These are phyloP conservation scores for Drosophila yooni DNA, from an alignment of 2,888 invertebrate species.

Conservation along the genomic window DNA sequence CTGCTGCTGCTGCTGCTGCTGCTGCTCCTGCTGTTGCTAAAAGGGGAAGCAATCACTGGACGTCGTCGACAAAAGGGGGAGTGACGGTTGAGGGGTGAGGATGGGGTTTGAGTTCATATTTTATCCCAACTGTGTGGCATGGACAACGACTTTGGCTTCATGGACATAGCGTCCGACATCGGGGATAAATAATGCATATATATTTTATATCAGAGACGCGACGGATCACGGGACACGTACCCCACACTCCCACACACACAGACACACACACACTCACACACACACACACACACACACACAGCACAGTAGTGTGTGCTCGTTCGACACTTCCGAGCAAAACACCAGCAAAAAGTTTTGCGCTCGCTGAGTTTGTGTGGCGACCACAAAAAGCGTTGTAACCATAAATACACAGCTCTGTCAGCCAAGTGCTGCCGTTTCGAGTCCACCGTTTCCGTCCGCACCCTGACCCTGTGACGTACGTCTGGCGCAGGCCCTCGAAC, in stretches of 20 bases:
- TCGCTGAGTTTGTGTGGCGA: constrained; percentile 46
- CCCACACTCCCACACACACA: not conserved
- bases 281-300: not conserved
- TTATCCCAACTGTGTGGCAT: constrained; percentile 54
- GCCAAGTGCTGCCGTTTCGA: constrained; percentile 14
- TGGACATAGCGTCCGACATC: constrained; percentile 39
- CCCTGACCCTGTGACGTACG: constrained; percentile 16
- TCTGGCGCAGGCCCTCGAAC: constrained; percentile 20
- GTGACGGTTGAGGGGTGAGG: not conserved
- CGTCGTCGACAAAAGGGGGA: constrained; percentile 6
- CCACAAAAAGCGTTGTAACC: constrained; percentile 72
- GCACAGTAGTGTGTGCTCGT: not conserved
- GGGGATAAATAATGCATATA: constrained; percentile 77
- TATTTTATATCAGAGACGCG: constrained; percentile 65
- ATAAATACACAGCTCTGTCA: constrained; percentile 66
- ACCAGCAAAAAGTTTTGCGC: constrained; percentile 52
- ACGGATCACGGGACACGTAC: constrained; percentile 52
- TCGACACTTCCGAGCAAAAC: constrained; percentile 38
- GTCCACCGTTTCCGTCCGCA: not conserved
- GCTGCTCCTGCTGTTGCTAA: not conserved
- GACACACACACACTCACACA: not conserved
- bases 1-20: constrained; percentile 10
- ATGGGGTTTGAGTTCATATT: constrained; percentile 58
- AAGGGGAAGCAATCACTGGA: constrained; percentile 51
- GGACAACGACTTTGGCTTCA: constrained; percentile 35